These are phyloP conservation scores for Aleiodes testaceus DNA, from an alignment of 2,888 invertebrate species.

Conservation along the genomic window DNA sequence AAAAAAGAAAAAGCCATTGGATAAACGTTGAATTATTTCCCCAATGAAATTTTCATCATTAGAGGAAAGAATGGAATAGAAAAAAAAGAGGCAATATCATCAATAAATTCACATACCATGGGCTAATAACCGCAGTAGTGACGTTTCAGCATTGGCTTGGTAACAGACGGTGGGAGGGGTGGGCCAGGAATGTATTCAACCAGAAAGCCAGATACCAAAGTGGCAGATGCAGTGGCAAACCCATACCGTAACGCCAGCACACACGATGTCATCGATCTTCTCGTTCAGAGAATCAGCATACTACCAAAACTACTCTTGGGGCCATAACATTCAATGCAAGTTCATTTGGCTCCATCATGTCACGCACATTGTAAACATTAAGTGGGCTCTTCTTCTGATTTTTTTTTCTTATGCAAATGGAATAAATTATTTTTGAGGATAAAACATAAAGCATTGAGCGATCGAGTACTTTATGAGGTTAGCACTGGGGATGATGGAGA, in stretches of 20 bases:
- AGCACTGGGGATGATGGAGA: constrained; percentile 18
- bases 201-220: constrained; percentile 54
- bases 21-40: neutral
- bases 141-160: constrained; percentile 57
- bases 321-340: constrained; percentile 13
- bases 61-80: neutral
- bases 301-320: neutral
- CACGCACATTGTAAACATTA: constrained; percentile 18
- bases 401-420: too few species aligned
- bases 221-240: constrained; percentile 54
- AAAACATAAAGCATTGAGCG: constrained; percentile 4
- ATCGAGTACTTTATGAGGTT: constrained; percentile 25
- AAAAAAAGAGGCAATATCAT: constrained; percentile 18
- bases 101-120: constrained; percentile 29
- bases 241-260: constrained; percentile 46
- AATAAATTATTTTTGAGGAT: constrained; percentile 15
- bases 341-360: constrained; percentile 19
- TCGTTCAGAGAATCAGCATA: constrained; percentile 46
- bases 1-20: neutral
- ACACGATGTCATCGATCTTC: constrained; percentile 53
- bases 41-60: too few species aligned
- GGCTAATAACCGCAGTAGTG: constrained; percentile 54
- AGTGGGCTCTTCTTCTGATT: too few species aligned
- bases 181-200: constrained; percentile 52
- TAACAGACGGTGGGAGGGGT: constrained; percentile 54